These are phyloP conservation scores for Cataglyphis rosenhaueri DNA, from an alignment of 2,888 invertebrate species.

Conservation along the genomic window DNA sequence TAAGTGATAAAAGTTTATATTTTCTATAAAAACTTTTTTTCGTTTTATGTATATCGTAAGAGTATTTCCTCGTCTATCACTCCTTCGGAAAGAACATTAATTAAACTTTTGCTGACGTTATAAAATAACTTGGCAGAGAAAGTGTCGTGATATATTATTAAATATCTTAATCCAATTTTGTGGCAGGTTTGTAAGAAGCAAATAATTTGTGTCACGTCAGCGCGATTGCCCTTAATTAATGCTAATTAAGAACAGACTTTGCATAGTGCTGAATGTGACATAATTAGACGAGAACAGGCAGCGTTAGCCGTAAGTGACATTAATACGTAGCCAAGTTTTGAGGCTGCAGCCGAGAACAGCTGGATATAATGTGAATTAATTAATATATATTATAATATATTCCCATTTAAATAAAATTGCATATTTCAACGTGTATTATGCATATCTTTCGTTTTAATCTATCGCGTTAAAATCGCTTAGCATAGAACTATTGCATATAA, in stretches of 20 bases:
- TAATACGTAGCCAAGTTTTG: slow-evolving; percentile 72
- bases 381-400: slow-evolving; percentile 61
- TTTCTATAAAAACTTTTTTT: slow-evolving; percentile 37
- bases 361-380: slow-evolving; percentile 75
- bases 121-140: slow-evolving; percentile 21
- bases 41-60: slow-evolving; percentile 27
- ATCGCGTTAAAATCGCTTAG: not conserved
- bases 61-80: slow-evolving; percentile 7
- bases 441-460: not conserved
- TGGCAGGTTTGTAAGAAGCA: slow-evolving; percentile 11
- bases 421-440: slow-evolving; percentile 20
- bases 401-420: slow-evolving; percentile 70
- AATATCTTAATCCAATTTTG: slow-evolving; percentile 46
- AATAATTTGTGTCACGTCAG: slow-evolving; percentile 49
- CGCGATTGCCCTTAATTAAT: slow-evolving; percentile 51
- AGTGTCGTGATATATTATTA: slow-evolving; percentile 46
- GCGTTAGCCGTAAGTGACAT: slow-evolving; percentile 66
- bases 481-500: not conserved
- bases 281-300: slow-evolving; percentile 64
- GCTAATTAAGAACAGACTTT: slow-evolving; percentile 41
- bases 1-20: slow-evolving; percentile 48
- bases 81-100: slow-evolving; percentile 33
- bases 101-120: slow-evolving; percentile 30
- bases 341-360: slow-evolving; percentile 64
- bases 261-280: slow-evolving; percentile 52